Percentiles rank a stretch among this genome's conserved stretches.
These are phyloP conservation scores for Flexamia atlantica DNA, from an alignment of 2,888 invertebrate species.

Conservation along the genomic window DNA sequence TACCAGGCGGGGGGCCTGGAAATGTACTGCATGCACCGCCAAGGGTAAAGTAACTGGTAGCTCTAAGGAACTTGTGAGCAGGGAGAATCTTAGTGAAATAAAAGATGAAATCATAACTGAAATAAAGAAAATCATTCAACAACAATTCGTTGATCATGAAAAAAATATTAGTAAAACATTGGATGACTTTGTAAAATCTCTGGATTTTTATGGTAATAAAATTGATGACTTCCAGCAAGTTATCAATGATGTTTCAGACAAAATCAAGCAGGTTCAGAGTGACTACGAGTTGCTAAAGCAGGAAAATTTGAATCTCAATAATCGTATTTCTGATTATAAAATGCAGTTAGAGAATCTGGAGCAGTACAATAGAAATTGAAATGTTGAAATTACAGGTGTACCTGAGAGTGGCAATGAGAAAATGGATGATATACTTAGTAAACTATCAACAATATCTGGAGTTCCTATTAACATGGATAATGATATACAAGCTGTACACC, in stretches of 20 bases:
- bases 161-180: background rate
- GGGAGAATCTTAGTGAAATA: background rate
- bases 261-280: background rate
- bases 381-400: slow-evolving; percentile 9
- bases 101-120: background rate
- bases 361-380: slow-evolving; percentile 6
- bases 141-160: background rate
- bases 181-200: background rate
- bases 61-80: background rate
- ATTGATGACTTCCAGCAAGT: background rate
- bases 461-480: background rate
- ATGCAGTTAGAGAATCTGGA: no score
- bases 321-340: background rate
- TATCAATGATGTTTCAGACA: background rate
- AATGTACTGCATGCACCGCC: background rate
- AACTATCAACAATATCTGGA: background rate
- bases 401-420: background rate
- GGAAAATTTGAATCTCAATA: background rate
- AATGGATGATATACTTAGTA: background rate
- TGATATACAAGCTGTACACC: background rate
- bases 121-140: background rate
- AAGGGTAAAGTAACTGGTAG: slow-evolving; percentile 1
- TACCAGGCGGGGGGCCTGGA: background rate
- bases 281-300: background rate
- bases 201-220: background rate